Evolutionary conservation across 2,797 vertebrate genomes (phyloP).

Genomic region (Etheostoma nigrum): DNA sequence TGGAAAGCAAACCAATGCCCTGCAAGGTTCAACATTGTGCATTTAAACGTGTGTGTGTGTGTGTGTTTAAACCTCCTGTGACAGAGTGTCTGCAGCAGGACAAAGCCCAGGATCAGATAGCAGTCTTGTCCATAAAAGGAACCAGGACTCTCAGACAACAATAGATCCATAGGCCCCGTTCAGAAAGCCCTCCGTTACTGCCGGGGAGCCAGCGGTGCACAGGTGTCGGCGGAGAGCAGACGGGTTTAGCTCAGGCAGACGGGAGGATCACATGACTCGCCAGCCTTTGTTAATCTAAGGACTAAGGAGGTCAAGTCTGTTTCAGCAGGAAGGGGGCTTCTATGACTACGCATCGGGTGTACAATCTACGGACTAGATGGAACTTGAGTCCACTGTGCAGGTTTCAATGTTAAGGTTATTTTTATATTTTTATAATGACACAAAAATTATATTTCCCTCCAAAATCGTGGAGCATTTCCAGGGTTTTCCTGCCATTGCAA

Average conservation of each 20-base stretch:
- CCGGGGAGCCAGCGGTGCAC: conserved; percentile 34
- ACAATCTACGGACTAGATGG: not conserved
- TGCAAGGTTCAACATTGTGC: not conserved
- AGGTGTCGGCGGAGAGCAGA: conserved; percentile 44
- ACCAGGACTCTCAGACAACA: conserved; percentile 38
- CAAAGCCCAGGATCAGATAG: conserved; percentile 54
- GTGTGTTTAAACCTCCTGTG: not conserved
- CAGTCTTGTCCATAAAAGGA: conserved; percentile 20
- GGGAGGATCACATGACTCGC: conserved; percentile 42
- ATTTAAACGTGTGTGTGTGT: not conserved
- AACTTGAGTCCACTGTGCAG: conserved; percentile 12
- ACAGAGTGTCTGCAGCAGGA: conserved; percentile 43
- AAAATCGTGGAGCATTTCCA: no score
- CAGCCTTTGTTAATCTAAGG: conserved; percentile 38
- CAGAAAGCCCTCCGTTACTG: conserved; percentile 23
- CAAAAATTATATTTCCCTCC: no score
- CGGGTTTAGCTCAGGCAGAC: conserved; percentile 18
- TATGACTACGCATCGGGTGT: not conserved
- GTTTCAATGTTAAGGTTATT: no score
- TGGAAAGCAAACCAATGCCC: not conserved
- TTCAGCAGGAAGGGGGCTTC: conserved; percentile 17
- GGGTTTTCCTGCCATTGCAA: no score
- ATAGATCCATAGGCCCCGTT: conserved; percentile 39
- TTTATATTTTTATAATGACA: no score
- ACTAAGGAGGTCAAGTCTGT: conserved; percentile 13